Evolutionary conservation across 2,113 vertebrate genomes (phyloP), one percentile per base, ranked within the genome.

Genomic region (Eulemur rufifrons): DNA sequence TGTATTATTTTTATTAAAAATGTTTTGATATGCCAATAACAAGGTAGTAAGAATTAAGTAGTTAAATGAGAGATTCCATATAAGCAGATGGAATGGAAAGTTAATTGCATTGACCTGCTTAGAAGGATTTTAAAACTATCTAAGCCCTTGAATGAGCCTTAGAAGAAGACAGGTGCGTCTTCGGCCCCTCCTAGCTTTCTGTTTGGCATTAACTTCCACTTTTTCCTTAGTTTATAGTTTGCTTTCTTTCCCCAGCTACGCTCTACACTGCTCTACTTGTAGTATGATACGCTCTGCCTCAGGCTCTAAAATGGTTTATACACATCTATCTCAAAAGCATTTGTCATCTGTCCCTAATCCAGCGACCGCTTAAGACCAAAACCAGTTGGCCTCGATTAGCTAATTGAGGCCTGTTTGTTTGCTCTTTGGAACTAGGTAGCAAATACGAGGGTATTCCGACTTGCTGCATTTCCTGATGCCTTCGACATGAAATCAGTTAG

Each of bases 351-450:
- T 96, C 94, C 73, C 66, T 34, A 34, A 97, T 98, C 97, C 94
- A 92, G 96, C 76, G 91, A 83, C 88, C 85, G 97, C 97, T 97
- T 95, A 0, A 54, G 10, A 0, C 84, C 95, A 89, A 95, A 98
- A 98, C 97, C 98, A 98, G 98, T 96, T 98, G 97, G 96, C 98
- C 97, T 97, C 52, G 76, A 87, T 97, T 97, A 96, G 86, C 89
- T 96, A 69, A 93, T 95, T 84, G 81, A 95, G 61, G 86, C 97
- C 93, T 98, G 96, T 98, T 98, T 98, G 95, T 98, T 98, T 98
- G 98, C 96, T 97, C 97, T 98, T 96, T 98, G 98, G 89, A 98
- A 96, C 97, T 96, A 98, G 95, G 97, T 97, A 98, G 97, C 97
- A 98, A 98, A 98, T 97, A 96, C 96, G 96, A 98, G 97, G 88